Evolutionary conservation across 2,888 invertebrate species (phyloP).

Genomic region (Cryptosula pallasiana): DNA sequence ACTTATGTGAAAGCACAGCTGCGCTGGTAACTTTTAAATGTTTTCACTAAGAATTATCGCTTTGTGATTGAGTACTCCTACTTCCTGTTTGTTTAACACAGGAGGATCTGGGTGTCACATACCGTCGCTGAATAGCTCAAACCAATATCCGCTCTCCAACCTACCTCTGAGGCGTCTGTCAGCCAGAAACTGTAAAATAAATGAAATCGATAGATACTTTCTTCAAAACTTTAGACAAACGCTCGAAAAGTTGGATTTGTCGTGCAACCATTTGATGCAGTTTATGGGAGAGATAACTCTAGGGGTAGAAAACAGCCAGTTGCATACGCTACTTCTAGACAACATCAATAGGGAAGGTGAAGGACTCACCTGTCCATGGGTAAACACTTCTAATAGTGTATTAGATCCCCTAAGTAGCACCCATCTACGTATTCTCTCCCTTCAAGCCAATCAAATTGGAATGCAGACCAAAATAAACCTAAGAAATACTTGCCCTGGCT

Average conservation of each 20-base stretch:
- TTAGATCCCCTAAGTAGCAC: neutral
- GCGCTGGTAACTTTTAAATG: too few relatives aligned
- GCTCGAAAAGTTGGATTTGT: neutral
- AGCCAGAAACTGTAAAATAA: neutral
- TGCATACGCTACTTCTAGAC: neutral
- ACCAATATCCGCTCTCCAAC: neutral
- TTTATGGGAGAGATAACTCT: neutral
- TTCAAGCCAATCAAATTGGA: neutral
- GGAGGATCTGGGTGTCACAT: neutral
- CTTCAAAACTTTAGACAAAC: neutral
- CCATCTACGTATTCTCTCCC: neutral
- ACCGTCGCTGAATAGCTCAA: neutral
- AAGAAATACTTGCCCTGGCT: neutral
- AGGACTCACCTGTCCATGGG: neutral
- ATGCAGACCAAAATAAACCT: neutral
- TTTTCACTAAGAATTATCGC: too few relatives aligned
- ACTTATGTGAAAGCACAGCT: too few relatives aligned
- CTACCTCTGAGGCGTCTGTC: neutral
- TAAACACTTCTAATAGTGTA: neutral
- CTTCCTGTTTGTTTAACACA: too few relatives aligned
- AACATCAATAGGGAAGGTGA: neutral
- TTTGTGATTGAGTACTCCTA: too few relatives aligned
- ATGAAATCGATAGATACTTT: neutral
- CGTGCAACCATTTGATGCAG: neutral
- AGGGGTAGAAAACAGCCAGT: neutral